Evolutionary conservation across 2,888 invertebrate genomes (phyloP).

Genomic region (Fabriciana adippe): DNA sequence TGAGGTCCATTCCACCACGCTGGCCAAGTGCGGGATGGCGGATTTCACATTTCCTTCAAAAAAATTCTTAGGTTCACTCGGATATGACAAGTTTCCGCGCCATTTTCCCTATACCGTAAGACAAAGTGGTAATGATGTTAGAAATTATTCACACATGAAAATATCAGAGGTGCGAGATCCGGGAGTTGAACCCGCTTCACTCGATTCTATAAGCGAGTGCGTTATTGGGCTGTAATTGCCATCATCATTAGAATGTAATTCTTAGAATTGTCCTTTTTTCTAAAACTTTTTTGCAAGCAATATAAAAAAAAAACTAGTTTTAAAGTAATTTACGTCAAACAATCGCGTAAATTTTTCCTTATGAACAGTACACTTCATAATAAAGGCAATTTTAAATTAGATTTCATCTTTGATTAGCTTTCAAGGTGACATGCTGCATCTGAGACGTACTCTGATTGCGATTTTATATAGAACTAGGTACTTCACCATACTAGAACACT

Average conservation of each 20-base stretch:
- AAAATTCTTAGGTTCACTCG: too few relatives aligned
- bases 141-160: too few relatives aligned
- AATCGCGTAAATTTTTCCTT: constrained; percentile 18
- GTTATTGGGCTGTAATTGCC: not conserved
- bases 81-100: too few relatives aligned
- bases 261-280: not conserved
- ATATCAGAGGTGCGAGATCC: too few relatives aligned
- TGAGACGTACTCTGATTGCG: not conserved
- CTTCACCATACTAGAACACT: too few relatives aligned
- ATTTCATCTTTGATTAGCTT: constrained; percentile 25
- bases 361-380: constrained; percentile 20
- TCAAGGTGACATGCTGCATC: constrained; percentile 23
- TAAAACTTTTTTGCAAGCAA: constrained; percentile 2
- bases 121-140: too few relatives aligned
- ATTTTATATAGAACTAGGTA: not conserved
- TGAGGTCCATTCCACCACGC: too few relatives aligned
- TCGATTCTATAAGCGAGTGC: too few relatives aligned
- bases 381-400: constrained; percentile 25
- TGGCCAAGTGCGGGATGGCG: too few relatives aligned
- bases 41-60: too few relatives aligned
- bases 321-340: constrained; percentile 8
- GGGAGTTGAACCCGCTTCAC: too few relatives aligned
- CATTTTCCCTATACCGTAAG: too few relatives aligned
- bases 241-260: constrained; percentile 3
- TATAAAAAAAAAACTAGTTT: not conserved